Percentiles rank a stretch among this genome's conserved stretches.
Evolutionary conservation across 30 jellyfish, hydroid and myxozoan species (phyloP).

Genomic region (Cassiopea andromeda): DNA sequence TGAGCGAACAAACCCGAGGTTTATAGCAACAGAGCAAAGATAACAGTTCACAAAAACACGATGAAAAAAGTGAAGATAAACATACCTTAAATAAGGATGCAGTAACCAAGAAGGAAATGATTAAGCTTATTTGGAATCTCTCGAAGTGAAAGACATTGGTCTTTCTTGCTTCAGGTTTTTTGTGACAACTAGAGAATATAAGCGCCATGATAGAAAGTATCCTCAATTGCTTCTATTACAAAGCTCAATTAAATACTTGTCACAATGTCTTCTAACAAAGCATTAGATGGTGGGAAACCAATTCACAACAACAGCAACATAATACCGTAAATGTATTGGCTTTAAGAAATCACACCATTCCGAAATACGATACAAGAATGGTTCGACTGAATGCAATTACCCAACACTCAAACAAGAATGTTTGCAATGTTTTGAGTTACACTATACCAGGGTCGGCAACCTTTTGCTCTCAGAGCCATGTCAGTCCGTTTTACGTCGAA

Average conservation of each 20-base stretch:
- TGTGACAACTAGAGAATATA: no score
- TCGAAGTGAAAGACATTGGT: background rate
- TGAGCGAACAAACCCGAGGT: no score
- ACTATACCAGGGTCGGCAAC: no score
- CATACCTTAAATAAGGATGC: background rate
- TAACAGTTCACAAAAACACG: background rate
- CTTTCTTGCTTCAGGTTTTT: background rate
- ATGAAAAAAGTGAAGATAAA: background rate
- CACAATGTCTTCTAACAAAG: background rate
- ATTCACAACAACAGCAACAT: background rate
- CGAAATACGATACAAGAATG: slow-evolving; percentile 2
- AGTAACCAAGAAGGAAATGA: background rate
- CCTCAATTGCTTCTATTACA: no score
- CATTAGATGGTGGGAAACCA: background rate
- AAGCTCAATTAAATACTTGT: no score
- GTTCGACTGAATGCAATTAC: background rate
- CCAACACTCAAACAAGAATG: no score
- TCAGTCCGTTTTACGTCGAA: no score
- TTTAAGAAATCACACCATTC: slow-evolving; percentile 6
- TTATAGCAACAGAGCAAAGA: no score
- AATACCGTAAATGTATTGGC: slow-evolving; percentile 7
- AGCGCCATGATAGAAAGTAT: no score
- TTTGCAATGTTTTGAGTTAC: no score
- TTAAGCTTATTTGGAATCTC: background rate
- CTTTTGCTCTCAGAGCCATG: no score